Conservation (phyloP, 2,797 vertebrate genomes). For the Neostethus bicornis region DNA sequence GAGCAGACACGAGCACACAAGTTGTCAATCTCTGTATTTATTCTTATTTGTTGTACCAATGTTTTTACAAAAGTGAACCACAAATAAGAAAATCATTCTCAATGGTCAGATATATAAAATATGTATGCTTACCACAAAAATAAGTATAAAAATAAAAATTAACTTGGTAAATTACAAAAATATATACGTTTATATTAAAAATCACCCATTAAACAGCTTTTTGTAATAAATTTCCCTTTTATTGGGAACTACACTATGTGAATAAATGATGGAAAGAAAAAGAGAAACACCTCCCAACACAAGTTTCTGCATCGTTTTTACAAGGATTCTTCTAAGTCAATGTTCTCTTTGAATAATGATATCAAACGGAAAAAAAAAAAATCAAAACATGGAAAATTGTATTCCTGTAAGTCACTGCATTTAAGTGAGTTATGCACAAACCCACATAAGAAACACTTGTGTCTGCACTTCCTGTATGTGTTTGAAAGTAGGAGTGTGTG, state of each 20-base stretch:
- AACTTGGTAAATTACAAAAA: slow-evolving; percentile 12
- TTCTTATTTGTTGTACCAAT: slow-evolving; percentile 37
- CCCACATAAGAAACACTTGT: background rate
- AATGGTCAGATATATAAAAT: slow-evolving; percentile 8
- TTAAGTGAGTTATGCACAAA: background rate
- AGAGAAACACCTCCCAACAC: background rate
- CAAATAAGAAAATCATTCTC: slow-evolving; percentile 22
- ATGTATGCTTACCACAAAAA: slow-evolving; percentile 11
- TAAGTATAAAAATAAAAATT: slow-evolving; percentile 10
- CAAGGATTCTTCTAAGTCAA: background rate
- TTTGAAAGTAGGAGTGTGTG: slow-evolving; percentile 6
- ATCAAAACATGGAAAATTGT: background rate
- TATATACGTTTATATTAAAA: slow-evolving; percentile 14
- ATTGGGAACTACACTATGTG: slow-evolving; percentile 1
- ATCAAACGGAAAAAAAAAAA: background rate
- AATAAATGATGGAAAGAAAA: background rate
- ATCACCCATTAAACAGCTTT: slow-evolving; percentile 11
- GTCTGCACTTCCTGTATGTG: slow-evolving; percentile 18
- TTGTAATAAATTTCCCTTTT: slow-evolving; percentile 4
- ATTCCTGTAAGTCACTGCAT: slow-evolving; percentile 1
- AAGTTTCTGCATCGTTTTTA: slow-evolving; percentile 6
- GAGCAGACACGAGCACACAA: slow-evolving; percentile 17
- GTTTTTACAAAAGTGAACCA: slow-evolving; percentile 58
- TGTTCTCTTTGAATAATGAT: background rate
- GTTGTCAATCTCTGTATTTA: slow-evolving; percentile 48